phyloP scores from a whole-genome alignment of 2,113 vertebrate genomes.

The Pogona vitticeps region DNA sequence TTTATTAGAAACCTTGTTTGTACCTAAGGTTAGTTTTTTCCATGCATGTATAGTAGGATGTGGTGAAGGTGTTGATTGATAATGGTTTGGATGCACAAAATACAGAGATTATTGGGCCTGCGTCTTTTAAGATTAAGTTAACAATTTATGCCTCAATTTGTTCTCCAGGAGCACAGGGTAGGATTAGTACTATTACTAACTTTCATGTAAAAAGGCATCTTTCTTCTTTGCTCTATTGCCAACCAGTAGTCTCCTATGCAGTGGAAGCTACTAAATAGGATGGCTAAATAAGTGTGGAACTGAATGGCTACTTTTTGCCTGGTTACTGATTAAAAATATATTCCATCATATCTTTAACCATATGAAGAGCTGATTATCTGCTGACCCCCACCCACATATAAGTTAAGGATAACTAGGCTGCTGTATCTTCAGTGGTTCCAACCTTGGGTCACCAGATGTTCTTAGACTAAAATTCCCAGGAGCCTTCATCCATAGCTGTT shows the following conservation, averaged over 20 bases:
- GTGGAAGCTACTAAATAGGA: neutral
- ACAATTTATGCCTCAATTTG: too few species aligned
- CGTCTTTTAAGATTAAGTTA: neutral
- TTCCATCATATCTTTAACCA: neutral
- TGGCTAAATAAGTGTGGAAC: neutral
- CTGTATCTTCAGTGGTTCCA: neutral
- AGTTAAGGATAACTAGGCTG: neutral
- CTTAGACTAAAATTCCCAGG: too few species aligned
- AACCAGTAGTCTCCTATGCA: neutral
- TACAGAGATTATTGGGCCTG: neutral
- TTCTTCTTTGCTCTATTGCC: neutral
- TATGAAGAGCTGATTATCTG: neutral
- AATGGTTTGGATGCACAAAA: neutral
- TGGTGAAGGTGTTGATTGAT: neutral
- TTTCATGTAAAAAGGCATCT: neutral
- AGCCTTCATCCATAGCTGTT: too few species aligned
- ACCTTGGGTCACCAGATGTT: too few species aligned
- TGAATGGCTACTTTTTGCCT: neutral
- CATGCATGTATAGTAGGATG: neutral
- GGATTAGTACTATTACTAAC: neutral
- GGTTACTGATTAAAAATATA: neutral
- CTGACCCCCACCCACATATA: neutral
- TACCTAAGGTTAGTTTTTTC: neutral
- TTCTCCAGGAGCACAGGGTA: neutral
- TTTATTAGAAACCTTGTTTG: neutral